phyloP scores from a whole-genome alignment of 1,140 invertebrate species.

The Mizuhopecten yessoensis region DNA sequence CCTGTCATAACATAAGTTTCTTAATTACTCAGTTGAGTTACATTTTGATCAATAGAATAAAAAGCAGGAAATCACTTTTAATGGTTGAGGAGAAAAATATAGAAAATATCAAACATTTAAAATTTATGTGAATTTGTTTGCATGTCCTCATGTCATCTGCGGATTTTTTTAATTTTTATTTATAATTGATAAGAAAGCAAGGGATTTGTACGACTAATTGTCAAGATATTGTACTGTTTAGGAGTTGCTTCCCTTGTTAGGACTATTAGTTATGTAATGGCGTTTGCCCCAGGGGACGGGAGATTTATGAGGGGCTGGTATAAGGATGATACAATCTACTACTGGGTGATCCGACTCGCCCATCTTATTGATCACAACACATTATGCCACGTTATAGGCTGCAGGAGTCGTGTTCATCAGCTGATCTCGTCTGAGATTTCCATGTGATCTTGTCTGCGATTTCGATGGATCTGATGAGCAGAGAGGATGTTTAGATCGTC shows the following conservation, averaged over 20 bases:
- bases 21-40: no score
- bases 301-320: slow-evolving; percentile 33
- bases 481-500: neutral
- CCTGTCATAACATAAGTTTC: no score
- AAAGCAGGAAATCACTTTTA: no score
- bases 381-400: slow-evolving; percentile 5
- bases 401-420: slow-evolving; percentile 21
- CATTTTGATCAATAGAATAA: no score
- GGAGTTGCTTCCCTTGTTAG: neutral
- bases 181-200: no score
- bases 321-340: neutral
- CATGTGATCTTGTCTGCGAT: slow-evolving; percentile 27
- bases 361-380: slow-evolving; percentile 5
- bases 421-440: neutral
- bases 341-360: neutral
- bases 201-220: neutral
- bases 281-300: slow-evolving; percentile 16
- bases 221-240: neutral
- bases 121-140: no score
- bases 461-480: neutral
- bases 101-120: no score
- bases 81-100: no score
- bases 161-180: no score
- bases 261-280: slow-evolving; percentile 23
- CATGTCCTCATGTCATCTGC: no score